Evolutionary conservation across 2,113 vertebrate genomes (phyloP).

Genomic region (Cyrtonyx montezumae): DNA sequence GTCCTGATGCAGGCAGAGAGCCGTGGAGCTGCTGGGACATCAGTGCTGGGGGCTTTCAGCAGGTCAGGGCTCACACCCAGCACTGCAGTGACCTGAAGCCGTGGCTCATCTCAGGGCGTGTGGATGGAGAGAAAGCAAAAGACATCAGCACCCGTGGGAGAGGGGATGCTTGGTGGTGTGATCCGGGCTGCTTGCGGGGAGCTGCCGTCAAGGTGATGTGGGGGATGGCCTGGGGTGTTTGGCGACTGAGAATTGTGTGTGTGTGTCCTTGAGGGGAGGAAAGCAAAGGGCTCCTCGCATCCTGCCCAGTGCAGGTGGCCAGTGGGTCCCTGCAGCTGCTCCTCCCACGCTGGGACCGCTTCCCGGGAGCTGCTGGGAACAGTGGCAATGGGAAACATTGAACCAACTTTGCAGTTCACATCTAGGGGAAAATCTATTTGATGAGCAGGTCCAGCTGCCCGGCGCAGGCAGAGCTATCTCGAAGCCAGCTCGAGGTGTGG

Average conservation of each 20-base stretch:
- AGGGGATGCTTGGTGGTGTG: not conserved
- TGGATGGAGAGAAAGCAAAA: not conserved
- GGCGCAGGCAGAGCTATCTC: rapidly evolving
- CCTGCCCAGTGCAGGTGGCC: not conserved
- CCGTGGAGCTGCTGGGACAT: not conserved
- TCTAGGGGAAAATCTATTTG: not conserved
- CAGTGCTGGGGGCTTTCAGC: rapidly evolving
- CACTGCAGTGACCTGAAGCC: not conserved
- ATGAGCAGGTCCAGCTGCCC: too few relatives aligned
- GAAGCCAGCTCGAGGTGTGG: rapidly evolving
- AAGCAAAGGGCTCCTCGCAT: not conserved
- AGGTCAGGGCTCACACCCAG: rapidly evolving
- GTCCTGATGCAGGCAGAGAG: not conserved
- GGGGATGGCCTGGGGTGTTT: not conserved
- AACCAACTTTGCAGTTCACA: not conserved
- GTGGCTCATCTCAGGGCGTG: rapidly evolving
- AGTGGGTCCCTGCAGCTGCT: not conserved
- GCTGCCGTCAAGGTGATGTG: not conserved
- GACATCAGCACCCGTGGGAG: rapidly evolving
- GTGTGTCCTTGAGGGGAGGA: not conserved
- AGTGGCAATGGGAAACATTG: rapidly evolving
- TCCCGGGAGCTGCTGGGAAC: not conserved
- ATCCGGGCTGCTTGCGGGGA: not conserved
- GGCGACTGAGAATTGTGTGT: rapidly evolving
- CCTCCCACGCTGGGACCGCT: not conserved